A percentile compares a stretch with the other conserved stretches of the same genome.
These are phyloP conservation scores for Candoia aspera DNA, from an alignment of 2,113 vertebrate species.

Conservation along the genomic window DNA sequence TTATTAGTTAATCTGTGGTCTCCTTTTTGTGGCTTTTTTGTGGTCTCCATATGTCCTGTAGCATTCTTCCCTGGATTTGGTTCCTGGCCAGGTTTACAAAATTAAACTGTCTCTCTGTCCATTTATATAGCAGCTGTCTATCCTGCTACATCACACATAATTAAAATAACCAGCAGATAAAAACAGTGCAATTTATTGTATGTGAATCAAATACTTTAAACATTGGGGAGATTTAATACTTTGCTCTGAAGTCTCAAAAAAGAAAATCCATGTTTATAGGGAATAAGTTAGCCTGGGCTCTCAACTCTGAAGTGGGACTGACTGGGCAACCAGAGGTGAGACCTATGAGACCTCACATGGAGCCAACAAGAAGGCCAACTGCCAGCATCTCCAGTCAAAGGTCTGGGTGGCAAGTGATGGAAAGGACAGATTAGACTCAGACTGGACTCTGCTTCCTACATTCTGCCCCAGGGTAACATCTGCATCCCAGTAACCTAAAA, in stretches of 20 bases:
- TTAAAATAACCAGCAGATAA: not conserved
- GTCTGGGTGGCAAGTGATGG: not conserved
- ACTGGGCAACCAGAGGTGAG: not conserved
- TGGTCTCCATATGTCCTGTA: not conserved
- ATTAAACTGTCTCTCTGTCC: not conserved
- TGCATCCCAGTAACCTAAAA: not conserved
- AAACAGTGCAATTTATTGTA: not conserved
- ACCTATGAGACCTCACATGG: not conserved
- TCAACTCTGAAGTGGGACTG: not conserved
- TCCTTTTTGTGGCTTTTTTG: not conserved
- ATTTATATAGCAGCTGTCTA: not conserved
- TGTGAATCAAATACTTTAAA: not conserved
- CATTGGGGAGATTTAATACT: not conserved
- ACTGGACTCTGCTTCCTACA: not conserved
- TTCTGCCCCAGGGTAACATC: not conserved
- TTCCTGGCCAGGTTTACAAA: not conserved
- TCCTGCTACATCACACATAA: not conserved
- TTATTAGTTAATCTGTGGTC: not conserved
- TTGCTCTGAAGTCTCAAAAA: not conserved
- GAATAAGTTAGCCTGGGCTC: not conserved
- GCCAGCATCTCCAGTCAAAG: not conserved
- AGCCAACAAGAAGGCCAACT: not conserved
- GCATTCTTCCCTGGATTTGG: not conserved
- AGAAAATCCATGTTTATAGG: not conserved
- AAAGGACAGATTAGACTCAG: not conserved